These are phyloP conservation scores for Caenorhabditis panamensis DNA, from an alignment of 2,888 invertebrate genomes.

Conservation along the genomic window DNA sequence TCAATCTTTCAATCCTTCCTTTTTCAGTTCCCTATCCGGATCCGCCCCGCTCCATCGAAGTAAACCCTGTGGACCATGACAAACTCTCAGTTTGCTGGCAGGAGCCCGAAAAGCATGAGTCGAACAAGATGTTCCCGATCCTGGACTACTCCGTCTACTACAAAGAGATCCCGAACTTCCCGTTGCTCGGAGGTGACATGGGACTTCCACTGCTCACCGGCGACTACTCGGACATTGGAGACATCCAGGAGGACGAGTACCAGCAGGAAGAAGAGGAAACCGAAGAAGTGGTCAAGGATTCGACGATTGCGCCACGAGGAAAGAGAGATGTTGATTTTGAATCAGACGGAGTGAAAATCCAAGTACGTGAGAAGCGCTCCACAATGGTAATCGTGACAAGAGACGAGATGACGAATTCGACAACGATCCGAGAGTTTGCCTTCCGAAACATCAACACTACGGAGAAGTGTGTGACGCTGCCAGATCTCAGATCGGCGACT, in stretches of 20 bases:
- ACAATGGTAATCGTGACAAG: conserved; percentile 71
- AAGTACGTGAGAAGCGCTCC: conserved; percentile 40
- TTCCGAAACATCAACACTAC: conserved; percentile 84
- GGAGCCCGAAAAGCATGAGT: conserved; percentile 54
- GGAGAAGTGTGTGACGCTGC: conserved; percentile 85
- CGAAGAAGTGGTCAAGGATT: conserved; percentile 50
- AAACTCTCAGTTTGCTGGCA: conserved; percentile 73
- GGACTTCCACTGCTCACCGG: conserved; percentile 67
- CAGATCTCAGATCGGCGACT: conserved; percentile 86
- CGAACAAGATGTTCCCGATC: conserved; percentile 69
- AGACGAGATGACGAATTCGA: conserved; percentile 69
- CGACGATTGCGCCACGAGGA: conserved; percentile 36
- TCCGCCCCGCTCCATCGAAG: conserved; percentile 69
- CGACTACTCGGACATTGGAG: conserved; percentile 68
- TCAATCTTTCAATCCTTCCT: background rate
- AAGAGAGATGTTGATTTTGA: conserved; percentile 36
- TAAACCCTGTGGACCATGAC: conserved; percentile 70
- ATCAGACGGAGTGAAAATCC: conserved; percentile 8
- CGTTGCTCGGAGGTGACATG: conserved; percentile 70
- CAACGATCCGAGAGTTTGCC: conserved; percentile 69
- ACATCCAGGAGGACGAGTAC: conserved; percentile 66
- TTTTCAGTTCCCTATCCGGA: conserved; percentile 77
- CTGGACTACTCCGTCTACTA: conserved; percentile 74
- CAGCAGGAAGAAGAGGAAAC: conserved; percentile 63
- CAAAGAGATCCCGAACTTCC: conserved; percentile 75